Conservation (phyloP, 2,888 invertebrate genomes). For the Cyclophora punctaria region DNA sequence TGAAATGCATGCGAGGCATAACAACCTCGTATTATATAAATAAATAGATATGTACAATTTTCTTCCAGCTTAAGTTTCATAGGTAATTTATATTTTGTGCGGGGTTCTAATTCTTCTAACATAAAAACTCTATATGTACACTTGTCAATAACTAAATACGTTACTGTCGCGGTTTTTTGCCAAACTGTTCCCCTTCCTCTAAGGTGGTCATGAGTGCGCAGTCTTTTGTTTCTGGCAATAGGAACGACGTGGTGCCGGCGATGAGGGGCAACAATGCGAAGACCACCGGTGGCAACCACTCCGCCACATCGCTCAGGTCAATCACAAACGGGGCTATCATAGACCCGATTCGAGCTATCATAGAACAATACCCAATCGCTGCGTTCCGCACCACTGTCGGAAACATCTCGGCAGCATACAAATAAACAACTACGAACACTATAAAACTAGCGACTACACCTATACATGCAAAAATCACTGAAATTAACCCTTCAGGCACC, state of each 20-base stretch:
- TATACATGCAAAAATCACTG: slow-evolving; percentile 78
- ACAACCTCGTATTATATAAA: too few relatives aligned
- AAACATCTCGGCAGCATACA: slow-evolving; percentile 90
- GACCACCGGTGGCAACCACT: slow-evolving; percentile 80
- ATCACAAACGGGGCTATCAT: slow-evolving; percentile 89
- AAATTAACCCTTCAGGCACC: slow-evolving; percentile 53
- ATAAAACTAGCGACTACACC: slow-evolving; percentile 88
- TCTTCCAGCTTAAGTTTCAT: too few relatives aligned
- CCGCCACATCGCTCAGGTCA: slow-evolving; percentile 60
- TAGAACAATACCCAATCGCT: slow-evolving; percentile 91
- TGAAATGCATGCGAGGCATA: too few relatives aligned
- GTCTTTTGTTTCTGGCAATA: slow-evolving; percentile 87
- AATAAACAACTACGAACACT: slow-evolving; percentile 89
- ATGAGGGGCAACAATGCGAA: slow-evolving; percentile 82
- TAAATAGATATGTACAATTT: too few relatives aligned
- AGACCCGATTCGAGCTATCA: slow-evolving; percentile 90
- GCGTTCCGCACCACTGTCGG: slow-evolving; percentile 92
- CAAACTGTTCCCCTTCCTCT: slow-evolving; percentile 82
- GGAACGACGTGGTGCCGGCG: slow-evolving; percentile 65
- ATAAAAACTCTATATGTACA: too few relatives aligned
- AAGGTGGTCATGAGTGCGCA: slow-evolving; percentile 85
- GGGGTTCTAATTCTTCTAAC: too few relatives aligned
- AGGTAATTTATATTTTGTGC: too few relatives aligned
- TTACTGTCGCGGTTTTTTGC: slow-evolving; percentile 28
- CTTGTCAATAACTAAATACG: too few relatives aligned